Evolutionary conservation across 2,113 vertebrate genomes (phyloP), one percentile per base, ranked within the genome.

Genomic region (Rhinopomastus cyanomelas): DNA sequence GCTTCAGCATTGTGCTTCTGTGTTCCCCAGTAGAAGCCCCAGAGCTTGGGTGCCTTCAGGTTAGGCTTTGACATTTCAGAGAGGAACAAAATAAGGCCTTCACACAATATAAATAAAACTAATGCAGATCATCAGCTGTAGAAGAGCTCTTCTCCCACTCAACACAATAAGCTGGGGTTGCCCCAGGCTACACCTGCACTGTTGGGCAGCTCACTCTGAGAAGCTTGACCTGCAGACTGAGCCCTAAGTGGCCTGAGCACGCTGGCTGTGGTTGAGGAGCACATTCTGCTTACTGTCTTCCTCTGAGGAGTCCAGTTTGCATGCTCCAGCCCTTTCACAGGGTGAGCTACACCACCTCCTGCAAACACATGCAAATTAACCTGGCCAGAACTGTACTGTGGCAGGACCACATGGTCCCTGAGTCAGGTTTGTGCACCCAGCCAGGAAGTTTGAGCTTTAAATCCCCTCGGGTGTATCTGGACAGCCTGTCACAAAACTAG

Each of bases 171-270:
- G 15, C n/a, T 23, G 49, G 18, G 49, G 12, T 34, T 93, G 53
- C 67, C 17, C 5, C 1, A 8, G 56, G 52, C 44, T 73, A 12
- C 0, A 0, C 29, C 51, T 65, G 0, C 34, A 4, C 34, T 49
- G 74, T 56, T 44, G 19, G 21, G 73, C 48, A 74, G 57, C 37
- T 78, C 23, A 5, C 3, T 55, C 37, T 5, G 32, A 88, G 73
- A 66, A 25, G 26, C 11, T 77, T 22, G 25, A n/a, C 20, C n/a
- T 16, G 11, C 4, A 21, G 23, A 36, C 34, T 29, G 32, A 57
- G 23, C 30, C 30, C 29, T 12, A 22, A 51, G 36, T 4, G 8
- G 16, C 34, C 20, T 21, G 5, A 84, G 32, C n/a, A 36, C 2
- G 0, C 27, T 20, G 15, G 37, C 18, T 7, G 32, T 25, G 19